Base-by-base conservation (phyloP, 2,113 vertebrate genomes). In the Haemorhous mexicanus region DNA sequence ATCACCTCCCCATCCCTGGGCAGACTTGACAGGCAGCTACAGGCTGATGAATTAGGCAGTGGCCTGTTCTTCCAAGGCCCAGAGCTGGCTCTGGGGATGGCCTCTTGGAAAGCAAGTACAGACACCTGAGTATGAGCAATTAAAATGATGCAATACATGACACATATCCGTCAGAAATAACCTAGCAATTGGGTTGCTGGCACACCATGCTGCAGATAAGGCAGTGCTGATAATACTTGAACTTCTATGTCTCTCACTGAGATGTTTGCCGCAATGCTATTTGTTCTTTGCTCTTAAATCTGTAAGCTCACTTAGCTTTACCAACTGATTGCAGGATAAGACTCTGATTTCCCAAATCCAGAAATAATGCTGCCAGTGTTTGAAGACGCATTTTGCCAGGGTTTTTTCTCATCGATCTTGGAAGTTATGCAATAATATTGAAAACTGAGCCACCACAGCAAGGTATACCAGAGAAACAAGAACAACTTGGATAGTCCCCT, bases 361-460 rank as follows among this genome's bases (percentile, higher is more conserved):
- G 68, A 59, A 85, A 84, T 75, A 96, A 96, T 46, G 43, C 50
- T 81, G 69, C 66, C 92, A 89, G 52, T 82, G 37, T 86, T 92
- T 78, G 49, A 90, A 94, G 73, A 90, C 72, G 47, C 46, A 50
- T 79, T 92, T 90, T 92, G 24, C 35, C 83, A 41, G 2, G 2
- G 1, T 1, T 3, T 68, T 67, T 87, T 74, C 46, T 67, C 21
- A 73, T 64, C 94, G 53, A 49, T 93, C 83, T 69, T 88, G 47
- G 81, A 85, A 96, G 9, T 87, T 97, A 94, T 70, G 52, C 76
- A 94, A 94, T 82, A 91, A 43, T 80, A 89, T 95, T 90, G 92
- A 80, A 90, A 84, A 63, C 22, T 11, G 52, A 91, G 55, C 86
- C 80, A 26, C 75, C 43, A 32, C 17, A 32, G 46, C 72, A 58